Evolutionary conservation across 2,113 vertebrate species (phyloP).

Genomic region (Osmerus eperlanus): DNA sequence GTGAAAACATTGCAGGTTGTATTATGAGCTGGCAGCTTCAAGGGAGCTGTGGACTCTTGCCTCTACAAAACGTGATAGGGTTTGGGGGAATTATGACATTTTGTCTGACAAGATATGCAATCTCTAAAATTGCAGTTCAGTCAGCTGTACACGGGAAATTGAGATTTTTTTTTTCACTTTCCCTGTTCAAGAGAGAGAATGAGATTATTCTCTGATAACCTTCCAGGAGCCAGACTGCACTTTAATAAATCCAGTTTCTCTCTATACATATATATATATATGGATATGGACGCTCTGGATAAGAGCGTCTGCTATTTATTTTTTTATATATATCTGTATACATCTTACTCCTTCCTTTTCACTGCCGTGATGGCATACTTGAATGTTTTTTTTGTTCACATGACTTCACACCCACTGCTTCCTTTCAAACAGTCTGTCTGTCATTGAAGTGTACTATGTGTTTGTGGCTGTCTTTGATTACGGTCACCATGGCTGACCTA

Average conservation of each 20-base stretch:
- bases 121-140: constrained; percentile 34
- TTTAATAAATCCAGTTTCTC: constrained; percentile 32
- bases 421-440: neutral
- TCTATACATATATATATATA: neutral
- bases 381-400: constrained; percentile 6
- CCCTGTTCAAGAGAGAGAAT: neutral
- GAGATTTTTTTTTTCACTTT: constrained; percentile 4
- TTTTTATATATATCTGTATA: too few relatives aligned
- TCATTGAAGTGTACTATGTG: too few relatives aligned
- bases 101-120: constrained; percentile 36
- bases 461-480: too few relatives aligned
- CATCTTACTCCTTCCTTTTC: neutral
- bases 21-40: neutral
- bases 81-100: constrained; percentile 22
- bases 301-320: too few relatives aligned
- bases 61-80: constrained; percentile 8
- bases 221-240: constrained; percentile 21
- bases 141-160: constrained; percentile 28
- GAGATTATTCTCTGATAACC: constrained; percentile 40
- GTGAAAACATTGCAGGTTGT: constrained; percentile 1
- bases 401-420: neutral
- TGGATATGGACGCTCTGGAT: too few relatives aligned
- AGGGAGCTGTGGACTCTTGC: constrained; percentile 8
- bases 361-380: neutral
- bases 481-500: too few relatives aligned